Conservation (phyloP, 35 echinoderm and acorn worm species). For the Patiria miniata region DNA sequence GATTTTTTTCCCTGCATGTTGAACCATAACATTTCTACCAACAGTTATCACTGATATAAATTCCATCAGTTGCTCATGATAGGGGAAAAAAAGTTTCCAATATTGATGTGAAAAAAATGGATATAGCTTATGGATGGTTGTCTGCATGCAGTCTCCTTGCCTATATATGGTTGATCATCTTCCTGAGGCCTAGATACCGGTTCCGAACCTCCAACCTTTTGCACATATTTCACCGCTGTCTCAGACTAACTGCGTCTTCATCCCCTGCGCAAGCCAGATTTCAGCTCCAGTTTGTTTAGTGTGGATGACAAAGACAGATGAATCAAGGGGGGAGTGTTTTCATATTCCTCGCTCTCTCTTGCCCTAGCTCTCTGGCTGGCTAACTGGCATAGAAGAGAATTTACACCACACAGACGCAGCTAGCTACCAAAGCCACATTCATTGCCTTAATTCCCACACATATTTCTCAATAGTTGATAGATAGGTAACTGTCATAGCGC, state of each 20-base stretch:
- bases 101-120: too few species aligned
- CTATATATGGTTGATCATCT: conserved; percentile 19
- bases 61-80: too few species aligned
- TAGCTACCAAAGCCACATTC: not conserved
- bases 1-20: too few species aligned
- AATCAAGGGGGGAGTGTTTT: not conserved
- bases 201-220: conserved; percentile 19
- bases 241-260: not conserved
- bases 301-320: not conserved
- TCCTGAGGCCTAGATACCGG: not conserved
- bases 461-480: conserved; percentile 23
- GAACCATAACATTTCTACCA: too few species aligned
- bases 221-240: conserved; percentile 12
- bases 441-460: conserved; percentile 7
- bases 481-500: not conserved
- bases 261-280: not conserved
- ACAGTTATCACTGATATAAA: too few species aligned
- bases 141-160: not conserved
- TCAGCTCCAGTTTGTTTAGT: not conserved
- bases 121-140: too few species aligned
- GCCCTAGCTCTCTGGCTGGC: not conserved
- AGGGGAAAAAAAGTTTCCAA: too few species aligned
- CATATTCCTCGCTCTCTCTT: not conserved
- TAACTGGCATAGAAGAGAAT: too few species aligned
- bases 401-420: too few species aligned